Evolutionary conservation across 2,888 invertebrate genomes (phyloP), one percentile per base, ranked within the genome.

Genomic region (Eustalomyia histrio): DNA sequence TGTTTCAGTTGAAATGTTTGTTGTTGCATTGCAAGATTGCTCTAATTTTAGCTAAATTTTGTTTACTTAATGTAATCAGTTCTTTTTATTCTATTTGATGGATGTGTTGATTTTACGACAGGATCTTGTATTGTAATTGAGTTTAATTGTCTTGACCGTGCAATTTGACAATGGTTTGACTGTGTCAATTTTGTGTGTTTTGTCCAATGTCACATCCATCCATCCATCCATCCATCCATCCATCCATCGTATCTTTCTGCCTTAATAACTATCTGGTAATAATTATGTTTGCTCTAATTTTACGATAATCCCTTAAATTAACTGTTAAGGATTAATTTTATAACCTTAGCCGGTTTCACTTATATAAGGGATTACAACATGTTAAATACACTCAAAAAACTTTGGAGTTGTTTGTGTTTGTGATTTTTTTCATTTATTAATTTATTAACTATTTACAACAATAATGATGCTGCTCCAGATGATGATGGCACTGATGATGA

Each of bases 221-320:
- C n/a, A n/a, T n/a, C n/a, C n/a, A n/a, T n/a, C n/a, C n/a, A n/a
- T n/a, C n/a, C n/a, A n/a, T n/a, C n/a, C n/a, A n/a, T n/a, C n/a
- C n/a, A n/a, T n/a, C n/a, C n/a, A n/a, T 39, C 55, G 9, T n/a
- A 14, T 18, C 16, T 35, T 6, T 53, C 29, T 29, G 29, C 1
- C 4, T 16, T 29, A 14, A 50, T 18, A 35, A 12, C 43, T 47
- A 5, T 68, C n/a, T n/a, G 33, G 33, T 50, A 65, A 64, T 72
- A 68, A 55, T 68, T 72, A 55, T 69, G 33, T 43, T 64, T 73
- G 80, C 76, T 73, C 64, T 80, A 80, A 76, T 80, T 80, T 80
- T 76, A 35, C 60, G 64, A 60, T 80, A 80, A 76, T 76, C 76
- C 68, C 73, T 80, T 76, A 69, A 24, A 76, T 76, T 80, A 80